These are phyloP conservation scores for Tragopan temminckii DNA, from an alignment of 2,797 vertebrate genomes.

Conservation along the genomic window DNA sequence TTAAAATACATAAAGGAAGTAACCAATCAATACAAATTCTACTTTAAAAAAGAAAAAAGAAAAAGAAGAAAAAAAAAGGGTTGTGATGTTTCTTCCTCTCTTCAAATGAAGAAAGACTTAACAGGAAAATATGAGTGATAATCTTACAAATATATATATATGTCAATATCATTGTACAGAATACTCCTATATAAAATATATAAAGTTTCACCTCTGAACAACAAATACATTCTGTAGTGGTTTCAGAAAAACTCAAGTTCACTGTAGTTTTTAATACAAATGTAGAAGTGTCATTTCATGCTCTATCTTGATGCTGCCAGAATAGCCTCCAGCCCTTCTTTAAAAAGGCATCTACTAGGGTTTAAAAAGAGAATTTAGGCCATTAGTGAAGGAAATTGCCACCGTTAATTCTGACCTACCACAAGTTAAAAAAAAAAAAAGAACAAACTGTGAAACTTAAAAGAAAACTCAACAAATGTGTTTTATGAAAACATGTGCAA, in stretches of 20 bases:
- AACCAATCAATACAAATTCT: not conserved
- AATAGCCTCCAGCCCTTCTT: not conserved
- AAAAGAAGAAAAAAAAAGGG: not conserved
- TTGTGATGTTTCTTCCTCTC: not conserved
- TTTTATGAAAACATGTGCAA: conserved; percentile 55
- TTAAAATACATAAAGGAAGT: not conserved
- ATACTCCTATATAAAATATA: not conserved
- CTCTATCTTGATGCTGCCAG: not conserved
- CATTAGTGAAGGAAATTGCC: conserved; percentile 54
- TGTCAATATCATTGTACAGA: not conserved
- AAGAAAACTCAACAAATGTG: conserved; percentile 24
- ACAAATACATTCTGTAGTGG: not conserved
- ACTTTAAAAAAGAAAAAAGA: not conserved
- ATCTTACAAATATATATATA: not conserved
- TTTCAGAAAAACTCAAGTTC: not conserved
- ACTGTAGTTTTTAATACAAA: not conserved
- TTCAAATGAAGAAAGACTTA: not conserved
- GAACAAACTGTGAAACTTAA: conserved; percentile 38
- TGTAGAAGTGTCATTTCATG: not conserved
- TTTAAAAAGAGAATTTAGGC: conserved; percentile 23
- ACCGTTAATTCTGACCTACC: conserved; percentile 53
- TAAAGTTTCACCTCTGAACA: not conserved
- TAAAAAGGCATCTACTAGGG: not conserved
- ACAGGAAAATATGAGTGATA: not conserved
- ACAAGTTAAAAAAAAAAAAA: conserved; percentile 54